Percentiles rank a stretch among this genome's conserved stretches.
These are phyloP conservation scores for Bombyx mori DNA, from an alignment of 1,140 invertebrate genomes.

Conservation along the genomic window DNA sequence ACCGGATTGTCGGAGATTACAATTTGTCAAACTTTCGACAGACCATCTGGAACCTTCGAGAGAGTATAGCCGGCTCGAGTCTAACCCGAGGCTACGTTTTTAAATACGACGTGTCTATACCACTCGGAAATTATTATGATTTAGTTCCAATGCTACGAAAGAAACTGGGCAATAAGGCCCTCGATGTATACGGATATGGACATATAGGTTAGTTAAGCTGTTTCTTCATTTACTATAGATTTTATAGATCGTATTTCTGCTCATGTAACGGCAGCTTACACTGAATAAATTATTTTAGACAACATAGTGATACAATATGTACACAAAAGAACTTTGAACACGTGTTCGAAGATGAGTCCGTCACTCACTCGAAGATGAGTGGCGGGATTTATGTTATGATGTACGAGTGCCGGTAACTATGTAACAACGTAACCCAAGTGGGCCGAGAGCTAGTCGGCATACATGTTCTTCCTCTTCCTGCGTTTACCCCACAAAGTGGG, in stretches of 20 bases:
- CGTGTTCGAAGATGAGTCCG: no score
- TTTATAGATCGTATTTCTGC: background rate
- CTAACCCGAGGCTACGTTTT: constrained; percentile 90
- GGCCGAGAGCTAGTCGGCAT: no score
- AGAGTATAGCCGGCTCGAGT: constrained; percentile 87
- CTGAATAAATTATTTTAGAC: no score
- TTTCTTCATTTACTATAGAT: background rate
- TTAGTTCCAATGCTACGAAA: constrained; percentile 82
- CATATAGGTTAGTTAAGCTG: constrained; percentile 14
- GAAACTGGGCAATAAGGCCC: constrained; percentile 70
- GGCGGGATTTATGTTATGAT: no score
- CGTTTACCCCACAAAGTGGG: no score
- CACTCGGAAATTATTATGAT: constrained; percentile 86
- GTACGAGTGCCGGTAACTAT: no score
- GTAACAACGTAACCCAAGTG: no score
- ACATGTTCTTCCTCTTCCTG: no score
- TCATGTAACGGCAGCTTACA: background rate
- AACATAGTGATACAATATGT: no score
- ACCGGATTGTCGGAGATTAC: no score
- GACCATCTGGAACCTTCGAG: constrained; percentile 88
- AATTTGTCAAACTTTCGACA: constrained; percentile 27
- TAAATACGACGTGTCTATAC: constrained; percentile 96
- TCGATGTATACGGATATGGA: constrained; percentile 15
- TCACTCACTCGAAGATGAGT: no score
- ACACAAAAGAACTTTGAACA: no score